Conservation (phyloP, 2,113 vertebrate species). For the Xenotilapia leptura region DNA sequence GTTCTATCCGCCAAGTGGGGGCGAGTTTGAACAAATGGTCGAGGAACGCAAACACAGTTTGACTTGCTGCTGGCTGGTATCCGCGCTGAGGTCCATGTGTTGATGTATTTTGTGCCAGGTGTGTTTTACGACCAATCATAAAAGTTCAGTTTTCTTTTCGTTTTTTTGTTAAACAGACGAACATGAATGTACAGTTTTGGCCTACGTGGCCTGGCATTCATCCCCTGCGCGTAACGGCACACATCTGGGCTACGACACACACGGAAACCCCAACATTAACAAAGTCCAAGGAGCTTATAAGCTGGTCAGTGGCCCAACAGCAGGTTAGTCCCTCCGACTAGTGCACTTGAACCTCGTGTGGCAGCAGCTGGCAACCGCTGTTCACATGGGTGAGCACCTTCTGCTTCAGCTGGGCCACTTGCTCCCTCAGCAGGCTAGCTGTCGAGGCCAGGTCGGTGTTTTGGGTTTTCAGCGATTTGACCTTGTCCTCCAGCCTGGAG, state of each 20-base stretch:
- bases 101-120: background rate
- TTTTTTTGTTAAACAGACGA: background rate
- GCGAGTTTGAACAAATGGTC: background rate
- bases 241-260: slow-evolving; percentile 11
- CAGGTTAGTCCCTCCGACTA: slow-evolving; percentile 1
- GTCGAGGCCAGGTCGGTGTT: slow-evolving; percentile 93
- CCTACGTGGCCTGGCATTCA: background rate
- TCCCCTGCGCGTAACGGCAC: background rate
- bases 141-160: background rate
- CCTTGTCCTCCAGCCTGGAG: slow-evolving; percentile 93
- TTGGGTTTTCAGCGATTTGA: slow-evolving; percentile 88
- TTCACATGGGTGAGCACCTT: slow-evolving; percentile 93
- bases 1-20: background rate
- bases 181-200: background rate
- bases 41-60: background rate
- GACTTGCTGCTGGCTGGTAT: background rate
- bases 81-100: background rate
- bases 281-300: slow-evolving; percentile 38
- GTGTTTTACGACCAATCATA: background rate
- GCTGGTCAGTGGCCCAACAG: slow-evolving; percentile 17
- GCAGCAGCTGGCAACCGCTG: slow-evolving; percentile 83
- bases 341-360: slow-evolving; percentile 73
- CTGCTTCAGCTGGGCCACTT: slow-evolving; percentile 94
- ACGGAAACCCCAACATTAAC: slow-evolving; percentile 11
- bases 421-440: slow-evolving; percentile 85